Conservation (phyloP, 2,888 invertebrate species). For the Diarsia mendica region DNA sequence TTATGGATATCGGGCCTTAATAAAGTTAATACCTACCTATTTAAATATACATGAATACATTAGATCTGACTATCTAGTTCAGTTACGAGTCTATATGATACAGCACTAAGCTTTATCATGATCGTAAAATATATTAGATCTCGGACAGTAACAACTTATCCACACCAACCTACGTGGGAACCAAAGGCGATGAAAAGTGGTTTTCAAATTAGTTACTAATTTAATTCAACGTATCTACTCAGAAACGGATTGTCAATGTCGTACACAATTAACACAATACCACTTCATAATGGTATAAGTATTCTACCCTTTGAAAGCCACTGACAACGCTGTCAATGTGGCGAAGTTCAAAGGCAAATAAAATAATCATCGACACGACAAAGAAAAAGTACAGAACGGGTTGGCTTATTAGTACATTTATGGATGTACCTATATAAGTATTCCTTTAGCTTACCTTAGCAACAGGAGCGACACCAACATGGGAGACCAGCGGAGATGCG, state of each 20-base stretch:
- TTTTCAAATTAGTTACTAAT: background rate
- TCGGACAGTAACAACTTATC: background rate
- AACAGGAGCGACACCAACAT: conserved; percentile 81
- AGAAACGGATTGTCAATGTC: background rate
- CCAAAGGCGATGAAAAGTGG: background rate
- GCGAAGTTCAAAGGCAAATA: background rate
- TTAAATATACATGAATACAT: background rate
- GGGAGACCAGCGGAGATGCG: conserved; percentile 82
- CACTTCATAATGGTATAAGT: too few species aligned
- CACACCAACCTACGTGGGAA: background rate
- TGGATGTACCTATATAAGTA: background rate
- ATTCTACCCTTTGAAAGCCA: background rate
- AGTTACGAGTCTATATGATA: background rate
- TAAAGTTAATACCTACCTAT: background rate
- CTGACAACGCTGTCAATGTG: background rate
- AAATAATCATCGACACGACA: background rate
- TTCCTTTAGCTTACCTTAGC: conserved; percentile 77
- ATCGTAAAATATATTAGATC: background rate
- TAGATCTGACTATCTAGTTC: background rate
- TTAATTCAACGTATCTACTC: background rate
- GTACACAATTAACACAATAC: background rate
- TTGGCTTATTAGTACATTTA: background rate
- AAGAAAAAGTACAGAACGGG: background rate
- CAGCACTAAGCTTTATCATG: background rate
- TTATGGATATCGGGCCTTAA: background rate